Evolutionary conservation across 2,113 vertebrate species (phyloP).

Genomic region (Psammodynastes pulverulentus): DNA sequence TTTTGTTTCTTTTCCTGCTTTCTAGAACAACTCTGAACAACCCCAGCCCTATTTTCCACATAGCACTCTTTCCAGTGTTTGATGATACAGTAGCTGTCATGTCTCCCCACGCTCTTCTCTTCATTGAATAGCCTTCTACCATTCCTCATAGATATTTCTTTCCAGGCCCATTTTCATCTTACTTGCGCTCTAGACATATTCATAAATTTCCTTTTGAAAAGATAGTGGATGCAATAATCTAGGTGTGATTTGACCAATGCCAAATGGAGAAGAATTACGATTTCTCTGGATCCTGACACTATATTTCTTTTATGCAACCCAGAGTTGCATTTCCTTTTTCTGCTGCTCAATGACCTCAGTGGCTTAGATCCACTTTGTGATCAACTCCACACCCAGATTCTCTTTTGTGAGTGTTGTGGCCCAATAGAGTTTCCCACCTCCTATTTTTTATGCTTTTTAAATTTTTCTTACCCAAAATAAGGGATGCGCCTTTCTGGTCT

Average conservation of each 20-base stretch:
- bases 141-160: background rate
- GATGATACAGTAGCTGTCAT: background rate
- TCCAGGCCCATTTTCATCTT: background rate
- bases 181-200: background rate
- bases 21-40: background rate
- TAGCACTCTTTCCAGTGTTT: background rate
- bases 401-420: background rate
- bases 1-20: background rate
- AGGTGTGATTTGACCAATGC: background rate
- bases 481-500: background rate
- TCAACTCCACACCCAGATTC: background rate
- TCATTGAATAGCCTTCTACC: background rate
- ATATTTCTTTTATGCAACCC: background rate
- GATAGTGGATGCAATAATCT: background rate
- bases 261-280: background rate
- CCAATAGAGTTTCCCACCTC: background rate
- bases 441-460: background rate
- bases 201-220: background rate
- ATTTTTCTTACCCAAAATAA: background rate
- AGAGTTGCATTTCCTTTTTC: background rate
- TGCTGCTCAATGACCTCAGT: background rate
- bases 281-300: background rate
- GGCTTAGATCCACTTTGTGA: background rate
- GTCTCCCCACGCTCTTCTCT: background rate
- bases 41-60: background rate